A percentile compares a stretch with the other conserved stretches of the same genome.
Evolutionary conservation across 2,113 vertebrate species (phyloP).

Genomic region (Pterocles gutturalis): DNA sequence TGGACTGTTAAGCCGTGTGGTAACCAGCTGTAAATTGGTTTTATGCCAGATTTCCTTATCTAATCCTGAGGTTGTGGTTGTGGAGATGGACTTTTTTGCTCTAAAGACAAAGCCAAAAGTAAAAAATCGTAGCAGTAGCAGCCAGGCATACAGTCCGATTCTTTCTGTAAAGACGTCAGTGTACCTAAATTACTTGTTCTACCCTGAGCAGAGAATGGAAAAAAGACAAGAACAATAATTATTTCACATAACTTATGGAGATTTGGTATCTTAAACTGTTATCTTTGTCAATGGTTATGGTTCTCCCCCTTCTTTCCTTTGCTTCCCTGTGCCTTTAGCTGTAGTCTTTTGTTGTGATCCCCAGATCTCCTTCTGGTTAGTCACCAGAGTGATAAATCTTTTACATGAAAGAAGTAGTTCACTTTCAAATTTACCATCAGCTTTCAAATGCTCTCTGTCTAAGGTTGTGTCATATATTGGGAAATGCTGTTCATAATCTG

Average conservation of each 20-base stretch:
- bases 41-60: rapidly evolving
- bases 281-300: neutral
- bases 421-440: neutral
- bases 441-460: neutral
- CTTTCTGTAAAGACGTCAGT: neutral
- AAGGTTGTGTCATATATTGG: neutral
- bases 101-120: neutral
- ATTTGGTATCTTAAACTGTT: neutral
- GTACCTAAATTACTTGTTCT: neutral
- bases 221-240: neutral
- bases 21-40: neutral
- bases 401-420: neutral
- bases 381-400: neutral
- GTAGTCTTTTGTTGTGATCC: neutral
- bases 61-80: neutral
- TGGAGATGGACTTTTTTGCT: neutral
- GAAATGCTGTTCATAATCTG: neutral
- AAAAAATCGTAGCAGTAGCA: neutral
- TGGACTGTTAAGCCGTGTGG: neutral
- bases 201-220: neutral
- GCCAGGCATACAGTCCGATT: neutral
- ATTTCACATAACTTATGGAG: neutral
- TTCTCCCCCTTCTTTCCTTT: neutral
- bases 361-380: neutral
- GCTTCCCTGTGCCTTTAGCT: neutral